Evolutionary conservation across 2,113 vertebrate genomes (phyloP).

Genomic region (Ptyas mucosa): DNA sequence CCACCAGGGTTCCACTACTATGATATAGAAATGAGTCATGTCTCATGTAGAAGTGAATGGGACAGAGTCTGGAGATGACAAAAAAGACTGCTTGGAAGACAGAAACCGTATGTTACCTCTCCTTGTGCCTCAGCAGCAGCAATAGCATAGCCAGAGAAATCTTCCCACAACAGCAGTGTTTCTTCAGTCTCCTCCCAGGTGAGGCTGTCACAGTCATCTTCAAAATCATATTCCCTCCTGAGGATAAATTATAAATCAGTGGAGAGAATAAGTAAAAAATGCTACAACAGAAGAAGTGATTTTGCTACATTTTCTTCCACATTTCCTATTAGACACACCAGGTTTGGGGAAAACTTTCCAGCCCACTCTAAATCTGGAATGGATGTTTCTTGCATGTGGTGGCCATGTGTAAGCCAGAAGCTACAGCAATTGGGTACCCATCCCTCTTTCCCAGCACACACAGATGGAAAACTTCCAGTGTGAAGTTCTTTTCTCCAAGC

Average conservation of each 20-base stretch:
- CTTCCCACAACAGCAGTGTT: conserved; percentile 94
- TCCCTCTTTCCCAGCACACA: background rate
- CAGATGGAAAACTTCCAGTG: background rate
- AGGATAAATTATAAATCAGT: conserved; percentile 51
- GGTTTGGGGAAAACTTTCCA: too few relatives aligned
- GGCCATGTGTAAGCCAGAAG: background rate
- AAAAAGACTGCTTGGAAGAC: background rate
- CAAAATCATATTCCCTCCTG: conserved; percentile 94
- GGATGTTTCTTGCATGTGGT: background rate
- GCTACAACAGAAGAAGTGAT: background rate
- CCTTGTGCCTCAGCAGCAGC: conserved; percentile 84
- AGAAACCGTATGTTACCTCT: conserved; percentile 73
- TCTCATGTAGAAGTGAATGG: too few relatives aligned
- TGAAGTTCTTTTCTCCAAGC: background rate
- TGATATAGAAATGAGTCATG: rapidly evolving
- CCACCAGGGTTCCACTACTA: background rate
- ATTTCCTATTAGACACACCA: background rate
- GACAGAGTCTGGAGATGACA: background rate
- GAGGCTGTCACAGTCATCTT: conserved; percentile 96
- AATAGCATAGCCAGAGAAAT: conserved; percentile 91
- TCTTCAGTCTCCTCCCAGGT: conserved; percentile 98
- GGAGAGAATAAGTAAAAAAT: background rate
- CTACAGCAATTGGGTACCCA: background rate
- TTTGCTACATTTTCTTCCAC: rapidly evolving
- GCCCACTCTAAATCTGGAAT: background rate